A percentile compares a stretch with the other conserved stretches of the same genome.
Evolutionary conservation across 2,888 invertebrate genomes (phyloP).

Genomic region (Trichopoda pennipes): DNA sequence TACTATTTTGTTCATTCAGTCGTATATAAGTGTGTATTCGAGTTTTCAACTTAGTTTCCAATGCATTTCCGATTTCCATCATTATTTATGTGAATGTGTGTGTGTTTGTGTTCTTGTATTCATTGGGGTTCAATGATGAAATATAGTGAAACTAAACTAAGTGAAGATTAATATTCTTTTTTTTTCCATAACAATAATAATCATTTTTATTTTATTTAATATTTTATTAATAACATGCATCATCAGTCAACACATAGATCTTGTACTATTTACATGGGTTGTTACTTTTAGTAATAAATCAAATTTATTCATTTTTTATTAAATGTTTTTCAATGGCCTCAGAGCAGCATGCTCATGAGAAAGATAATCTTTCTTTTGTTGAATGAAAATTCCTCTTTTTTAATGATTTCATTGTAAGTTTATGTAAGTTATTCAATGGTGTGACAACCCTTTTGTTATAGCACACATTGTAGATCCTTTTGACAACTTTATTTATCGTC

Average conservation of each 20-base stretch:
- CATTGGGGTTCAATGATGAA: conserved; percentile 11
- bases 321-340: neutral
- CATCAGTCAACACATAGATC: conserved; percentile 15
- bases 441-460: conserved; percentile 43
- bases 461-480: neutral
- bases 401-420: neutral
- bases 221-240: conserved; percentile 48
- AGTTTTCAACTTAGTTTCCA: conserved; percentile 24
- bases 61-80: conserved; percentile 52
- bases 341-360: neutral
- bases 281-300: conserved; percentile 55
- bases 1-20: conserved; percentile 53
- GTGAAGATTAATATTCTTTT: conserved; percentile 54
- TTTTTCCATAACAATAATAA: conserved; percentile 32
- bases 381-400: conserved; percentile 17
- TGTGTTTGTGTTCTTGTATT: neutral
- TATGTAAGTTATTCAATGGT: conserved; percentile 15
- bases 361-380: neutral
- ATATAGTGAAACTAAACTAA: conserved; percentile 49
- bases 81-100: conserved; percentile 5
- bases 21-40: conserved; percentile 28
- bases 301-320: conserved; percentile 46
- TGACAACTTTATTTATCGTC: neutral
- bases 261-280: conserved; percentile 31
- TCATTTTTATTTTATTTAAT: conserved; percentile 34